Evolutionary conservation across 2,797 vertebrate species (phyloP).

Genomic region (Presbytis comata): DNA sequence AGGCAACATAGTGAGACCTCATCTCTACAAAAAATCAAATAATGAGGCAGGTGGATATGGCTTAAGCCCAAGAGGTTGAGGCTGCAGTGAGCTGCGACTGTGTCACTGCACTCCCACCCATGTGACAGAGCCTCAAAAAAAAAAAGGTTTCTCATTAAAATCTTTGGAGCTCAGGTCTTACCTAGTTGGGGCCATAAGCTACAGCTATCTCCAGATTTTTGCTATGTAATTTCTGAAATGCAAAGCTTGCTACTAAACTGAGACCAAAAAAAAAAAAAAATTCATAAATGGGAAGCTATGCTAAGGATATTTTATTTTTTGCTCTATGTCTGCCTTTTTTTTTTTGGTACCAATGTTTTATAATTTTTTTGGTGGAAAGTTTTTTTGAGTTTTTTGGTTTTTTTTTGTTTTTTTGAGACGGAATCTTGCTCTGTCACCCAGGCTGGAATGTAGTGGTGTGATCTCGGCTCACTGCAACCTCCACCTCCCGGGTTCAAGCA

Average conservation of each 20-base stretch:
- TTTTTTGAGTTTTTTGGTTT: too few relatives aligned
- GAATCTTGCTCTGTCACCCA: too few relatives aligned
- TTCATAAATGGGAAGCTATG: not conserved
- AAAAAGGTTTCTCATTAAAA: not conserved
- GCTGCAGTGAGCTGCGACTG: too few relatives aligned
- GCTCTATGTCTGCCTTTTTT: not conserved
- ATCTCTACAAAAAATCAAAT: not conserved
- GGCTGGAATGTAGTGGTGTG: too few relatives aligned
- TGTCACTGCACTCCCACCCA: too few relatives aligned
- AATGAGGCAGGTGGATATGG: too few relatives aligned
- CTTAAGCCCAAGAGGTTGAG: too few relatives aligned
- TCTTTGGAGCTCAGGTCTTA: not conserved
- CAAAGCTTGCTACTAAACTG: not conserved
- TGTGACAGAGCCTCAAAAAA: too few relatives aligned
- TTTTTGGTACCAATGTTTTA: not conserved
- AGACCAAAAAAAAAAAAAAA: not conserved
- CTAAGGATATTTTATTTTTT: not conserved
- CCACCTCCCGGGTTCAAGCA: too few relatives aligned
- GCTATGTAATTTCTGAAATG: not conserved
- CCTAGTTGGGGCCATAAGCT: not conserved
- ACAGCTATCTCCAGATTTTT: not conserved
- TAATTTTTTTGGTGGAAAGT: not conserved
- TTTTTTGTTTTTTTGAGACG: too few relatives aligned
- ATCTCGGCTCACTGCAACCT: too few relatives aligned
- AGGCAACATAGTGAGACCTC: not conserved